A percentile compares a stretch with the other conserved stretches of the same genome.
Conservation (phyloP, 2,113 vertebrate genomes). For the Atractosteus spatula region DNA sequence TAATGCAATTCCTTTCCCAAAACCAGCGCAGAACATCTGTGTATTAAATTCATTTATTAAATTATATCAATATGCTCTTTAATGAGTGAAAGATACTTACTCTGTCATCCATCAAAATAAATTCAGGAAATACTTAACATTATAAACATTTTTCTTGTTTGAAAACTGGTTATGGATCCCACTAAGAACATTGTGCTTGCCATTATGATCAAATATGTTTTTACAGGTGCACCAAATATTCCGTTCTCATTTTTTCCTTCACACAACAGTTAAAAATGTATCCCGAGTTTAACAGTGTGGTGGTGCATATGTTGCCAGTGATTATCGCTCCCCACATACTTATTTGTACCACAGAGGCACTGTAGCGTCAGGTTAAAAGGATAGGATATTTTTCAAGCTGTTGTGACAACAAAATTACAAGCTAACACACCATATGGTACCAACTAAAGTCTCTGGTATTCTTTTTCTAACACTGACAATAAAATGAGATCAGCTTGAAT, state of each 20-base stretch:
- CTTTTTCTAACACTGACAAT: background rate
- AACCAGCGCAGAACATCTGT: constrained; percentile 79
- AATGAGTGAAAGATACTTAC: constrained; percentile 83
- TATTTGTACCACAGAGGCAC: constrained; percentile 13
- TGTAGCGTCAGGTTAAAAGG: constrained; percentile 17
- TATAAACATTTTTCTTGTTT: constrained; percentile 83
- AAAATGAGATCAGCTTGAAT: constrained; percentile 11
- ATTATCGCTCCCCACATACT: constrained; percentile 11
- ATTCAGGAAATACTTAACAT: constrained; percentile 87
- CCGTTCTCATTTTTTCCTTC: constrained; percentile 70
- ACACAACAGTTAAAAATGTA: constrained; percentile 71
- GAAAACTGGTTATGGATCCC: constrained; percentile 75
- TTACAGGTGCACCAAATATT: constrained; percentile 86
- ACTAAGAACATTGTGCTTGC: constrained; percentile 73
- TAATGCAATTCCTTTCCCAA: constrained; percentile 69
- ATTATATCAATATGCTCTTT: constrained; percentile 84
- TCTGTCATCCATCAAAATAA: constrained; percentile 85
- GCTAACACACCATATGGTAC: constrained; percentile 24
- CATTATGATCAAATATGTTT: constrained; percentile 86
- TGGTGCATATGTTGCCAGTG: constrained; percentile 1
- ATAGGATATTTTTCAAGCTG: constrained; percentile 25
- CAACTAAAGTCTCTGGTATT: constrained; percentile 8
- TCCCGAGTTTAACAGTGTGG: constrained; percentile 22
- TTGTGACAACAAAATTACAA: constrained; percentile 30
- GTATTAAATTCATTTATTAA: constrained; percentile 84